A percentile compares a stretch with the other conserved stretches of the same genome.
These are phyloP conservation scores for Macquaria australasica DNA, from an alignment of 2,113 vertebrate species.

Conservation along the genomic window DNA sequence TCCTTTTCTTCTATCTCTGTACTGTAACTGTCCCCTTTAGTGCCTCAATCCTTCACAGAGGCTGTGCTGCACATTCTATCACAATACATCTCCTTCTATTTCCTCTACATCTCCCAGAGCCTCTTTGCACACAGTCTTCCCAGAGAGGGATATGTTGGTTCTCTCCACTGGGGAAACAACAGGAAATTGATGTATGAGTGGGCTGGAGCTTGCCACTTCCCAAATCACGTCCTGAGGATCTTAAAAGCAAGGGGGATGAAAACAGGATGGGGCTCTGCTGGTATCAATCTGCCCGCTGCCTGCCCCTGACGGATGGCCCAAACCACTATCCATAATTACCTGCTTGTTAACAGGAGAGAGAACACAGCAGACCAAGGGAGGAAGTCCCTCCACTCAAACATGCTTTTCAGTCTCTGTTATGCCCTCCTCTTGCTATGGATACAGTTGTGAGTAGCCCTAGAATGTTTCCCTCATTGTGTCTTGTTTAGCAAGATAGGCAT, in stretches of 20 bases:
- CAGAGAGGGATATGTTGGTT: conserved; percentile 27
- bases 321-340: conserved; percentile 82
- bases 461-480: conserved; percentile 41
- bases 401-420: conserved; percentile 9
- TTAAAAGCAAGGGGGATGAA: conserved; percentile 72
- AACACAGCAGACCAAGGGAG: conserved; percentile 48
- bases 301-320: conserved; percentile 69
- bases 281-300: conserved; percentile 74
- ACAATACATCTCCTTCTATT: conserved; percentile 13
- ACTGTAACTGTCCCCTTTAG: conserved; percentile 5
- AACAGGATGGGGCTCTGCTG: conserved; percentile 61
- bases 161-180: conserved; percentile 51
- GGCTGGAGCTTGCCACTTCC: conserved; percentile 70
- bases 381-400: conserved; percentile 4
- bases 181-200: conserved; percentile 78
- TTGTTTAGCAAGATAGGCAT: conserved; percentile 47
- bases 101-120: conserved; percentile 8
- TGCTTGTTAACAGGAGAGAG: conserved; percentile 72
- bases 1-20: background rate
- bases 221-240: conserved; percentile 79
- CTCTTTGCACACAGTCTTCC: conserved; percentile 21
- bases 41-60: conserved; percentile 18
- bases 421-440: conserved; percentile 2
- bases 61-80: conserved; percentile 9
- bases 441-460: conserved; percentile 7